Conservation (phyloP, 2,797 vertebrate species). For the Xenentodon cancila region DNA sequence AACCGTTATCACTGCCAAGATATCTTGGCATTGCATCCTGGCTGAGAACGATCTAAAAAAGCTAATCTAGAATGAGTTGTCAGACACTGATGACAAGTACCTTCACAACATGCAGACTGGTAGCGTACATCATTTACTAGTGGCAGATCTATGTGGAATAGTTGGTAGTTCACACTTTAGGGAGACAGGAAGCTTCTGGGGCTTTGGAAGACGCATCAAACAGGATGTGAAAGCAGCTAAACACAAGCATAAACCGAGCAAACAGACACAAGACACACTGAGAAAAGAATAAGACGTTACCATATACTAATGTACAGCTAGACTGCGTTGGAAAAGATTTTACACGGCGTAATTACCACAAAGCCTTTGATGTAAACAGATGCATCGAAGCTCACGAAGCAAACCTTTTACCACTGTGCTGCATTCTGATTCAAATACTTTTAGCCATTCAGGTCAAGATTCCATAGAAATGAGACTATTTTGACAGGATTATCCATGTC, state of each 20-base stretch:
- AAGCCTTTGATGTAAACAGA: neutral
- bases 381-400: neutral
- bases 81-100: too few species aligned
- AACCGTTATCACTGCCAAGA: too few species aligned
- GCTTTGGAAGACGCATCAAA: slow-evolving; percentile 76
- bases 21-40: too few species aligned
- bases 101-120: too few species aligned
- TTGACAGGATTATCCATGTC: neutral
- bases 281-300: neutral
- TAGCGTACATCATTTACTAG: too few species aligned
- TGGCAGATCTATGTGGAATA: neutral
- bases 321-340: neutral
- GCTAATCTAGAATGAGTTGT: too few species aligned
- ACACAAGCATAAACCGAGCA: slow-evolving; percentile 28
- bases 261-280: slow-evolving; percentile 20
- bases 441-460: neutral
- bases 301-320: neutral
- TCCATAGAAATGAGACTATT: neutral
- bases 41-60: too few species aligned
- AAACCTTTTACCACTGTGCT: too few species aligned
- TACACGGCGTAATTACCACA: neutral
- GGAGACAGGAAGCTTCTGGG: slow-evolving; percentile 79
- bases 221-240: slow-evolving; percentile 78
- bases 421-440: neutral
- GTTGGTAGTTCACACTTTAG: slow-evolving; percentile 62